phyloP scores from a whole-genome alignment of 2,888 invertebrate species.

The Drosophila lacicola region DNA sequence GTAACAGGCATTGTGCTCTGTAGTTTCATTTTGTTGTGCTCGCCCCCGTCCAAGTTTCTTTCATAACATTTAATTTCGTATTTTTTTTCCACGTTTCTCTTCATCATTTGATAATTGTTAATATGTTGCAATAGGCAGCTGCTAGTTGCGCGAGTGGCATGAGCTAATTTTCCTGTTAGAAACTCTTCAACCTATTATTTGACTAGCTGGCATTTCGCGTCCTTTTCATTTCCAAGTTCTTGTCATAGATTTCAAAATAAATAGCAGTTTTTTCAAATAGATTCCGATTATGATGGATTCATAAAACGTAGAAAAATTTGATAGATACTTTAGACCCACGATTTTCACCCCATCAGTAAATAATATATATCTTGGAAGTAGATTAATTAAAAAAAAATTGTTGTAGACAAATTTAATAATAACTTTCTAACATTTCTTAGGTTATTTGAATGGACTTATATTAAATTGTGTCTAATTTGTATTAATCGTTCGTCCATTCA shows the following conservation, averaged over 20 bases:
- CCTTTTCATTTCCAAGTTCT: neutral
- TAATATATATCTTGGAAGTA: too few relatives aligned
- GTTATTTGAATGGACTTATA: too few relatives aligned
- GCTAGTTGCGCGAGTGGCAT: constrained; percentile 31
- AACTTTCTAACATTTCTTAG: too few relatives aligned
- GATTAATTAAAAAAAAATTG: too few relatives aligned
- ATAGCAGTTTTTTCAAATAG: too few relatives aligned
- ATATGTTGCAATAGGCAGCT: constrained; percentile 53
- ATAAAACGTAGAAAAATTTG: too few relatives aligned
- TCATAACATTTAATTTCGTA: constrained; percentile 66
- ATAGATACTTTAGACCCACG: too few relatives aligned
- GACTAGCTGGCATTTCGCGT: neutral
- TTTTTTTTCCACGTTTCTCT: constrained; percentile 15
- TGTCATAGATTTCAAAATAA: neutral
- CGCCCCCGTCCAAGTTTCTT: constrained; percentile 47
- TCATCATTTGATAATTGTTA: constrained; percentile 46
- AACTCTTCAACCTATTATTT: constrained; percentile 10
- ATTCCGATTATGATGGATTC: too few relatives aligned
- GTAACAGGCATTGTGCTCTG: constrained; percentile 37
- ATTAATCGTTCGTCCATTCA: too few relatives aligned
- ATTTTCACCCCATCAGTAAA: too few relatives aligned
- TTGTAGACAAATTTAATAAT: too few relatives aligned
- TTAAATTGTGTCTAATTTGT: too few relatives aligned
- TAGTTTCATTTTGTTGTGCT: constrained; percentile 40
- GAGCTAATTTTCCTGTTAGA: constrained; percentile 17